Evolutionary conservation across 2,113 vertebrate species (phyloP), one percentile per base, ranked within the genome.

Genomic region (Microcebus lehilahytsara): DNA sequence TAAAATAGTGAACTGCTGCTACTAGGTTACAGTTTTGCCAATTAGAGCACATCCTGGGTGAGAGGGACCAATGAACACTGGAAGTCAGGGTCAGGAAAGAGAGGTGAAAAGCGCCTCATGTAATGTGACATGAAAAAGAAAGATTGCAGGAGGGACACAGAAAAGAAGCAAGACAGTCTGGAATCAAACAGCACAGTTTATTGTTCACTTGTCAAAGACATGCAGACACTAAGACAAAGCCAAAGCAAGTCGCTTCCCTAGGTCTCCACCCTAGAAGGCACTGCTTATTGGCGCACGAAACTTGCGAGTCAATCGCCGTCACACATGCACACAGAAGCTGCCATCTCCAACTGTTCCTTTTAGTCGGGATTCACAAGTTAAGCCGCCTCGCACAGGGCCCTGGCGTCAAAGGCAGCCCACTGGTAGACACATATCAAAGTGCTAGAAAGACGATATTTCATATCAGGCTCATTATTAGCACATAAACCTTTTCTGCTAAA

Each of bases 1-100:
- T 22, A 87, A 91, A 95, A 95, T 75, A 20, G 75, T 20, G 53
- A 95, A 78, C 93, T 17, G 92, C 95, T 69, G 95, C 95, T 95
- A 64, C 92, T 95, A 96, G 89, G 97, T 90, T 97, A 88, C 90
- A 85, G 92, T 91, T 97, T 89, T 97, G 97, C 98, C 98, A 98
- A 98, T 98, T 97, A 98, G 89, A 96, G 93, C 96, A 90, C 95
- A 95, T 66, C 66, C 80, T 80, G 49, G 84, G 96, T 85, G 97
- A 95, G 95, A 37, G 72, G 34, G 72, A 32, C 60, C 96, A 72
- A 75, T 22, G 86, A 93, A 93, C 85, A 64, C 67, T n/a, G 89
- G 93, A 86, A 79, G 66, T 77, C 69, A 49, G 87, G 96, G 97
- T 95, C 97, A 92, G 80, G 46, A 74, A 42, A 74, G 77, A 95